A percentile compares a stretch with the other conserved stretches of the same genome.
Evolutionary conservation across 2,113 vertebrate species (phyloP).

Genomic region (Heterotilapia buettikoferi): DNA sequence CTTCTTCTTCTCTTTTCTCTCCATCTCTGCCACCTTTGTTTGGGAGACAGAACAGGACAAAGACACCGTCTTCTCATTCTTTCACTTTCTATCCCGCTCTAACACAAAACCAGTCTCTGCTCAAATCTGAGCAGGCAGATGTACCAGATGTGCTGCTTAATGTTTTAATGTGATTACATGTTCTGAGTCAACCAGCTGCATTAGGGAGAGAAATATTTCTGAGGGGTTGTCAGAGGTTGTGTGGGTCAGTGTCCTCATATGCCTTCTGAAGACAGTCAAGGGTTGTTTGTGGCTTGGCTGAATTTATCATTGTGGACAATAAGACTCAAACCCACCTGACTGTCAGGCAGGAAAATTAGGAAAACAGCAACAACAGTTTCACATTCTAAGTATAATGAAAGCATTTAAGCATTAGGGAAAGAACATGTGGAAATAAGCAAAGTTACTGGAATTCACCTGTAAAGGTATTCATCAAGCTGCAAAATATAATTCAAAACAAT

Average conservation of each 20-base stretch:
- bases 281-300: not conserved
- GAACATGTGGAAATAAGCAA: not conserved
- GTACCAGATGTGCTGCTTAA: conserved; percentile 55
- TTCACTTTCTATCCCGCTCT: not conserved
- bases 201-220: conserved; percentile 9
- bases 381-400: not conserved
- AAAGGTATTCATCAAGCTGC: not conserved
- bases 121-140: not conserved
- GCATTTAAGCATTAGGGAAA: not conserved
- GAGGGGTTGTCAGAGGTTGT: not conserved
- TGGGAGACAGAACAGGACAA: conserved; percentile 16
- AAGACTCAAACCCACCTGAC: conserved; percentile 14
- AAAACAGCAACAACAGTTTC: not conserved
- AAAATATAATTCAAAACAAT: not conserved
- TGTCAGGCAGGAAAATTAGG: not conserved
- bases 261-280: conserved; percentile 9
- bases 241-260: conserved; percentile 6
- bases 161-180: conserved; percentile 62
- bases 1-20: conserved; percentile 27
- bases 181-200: conserved; percentile 44
- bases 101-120: conserved; percentile 17
- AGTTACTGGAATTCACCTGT: not conserved
- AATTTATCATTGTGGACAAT: conserved; percentile 7
- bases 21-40: conserved; percentile 19
- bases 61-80: not conserved